Percentiles rank a stretch among this genome's conserved stretches.
phyloP scores from a whole-genome alignment of 2,113 vertebrate species.

The Aegithalos caudatus region DNA sequence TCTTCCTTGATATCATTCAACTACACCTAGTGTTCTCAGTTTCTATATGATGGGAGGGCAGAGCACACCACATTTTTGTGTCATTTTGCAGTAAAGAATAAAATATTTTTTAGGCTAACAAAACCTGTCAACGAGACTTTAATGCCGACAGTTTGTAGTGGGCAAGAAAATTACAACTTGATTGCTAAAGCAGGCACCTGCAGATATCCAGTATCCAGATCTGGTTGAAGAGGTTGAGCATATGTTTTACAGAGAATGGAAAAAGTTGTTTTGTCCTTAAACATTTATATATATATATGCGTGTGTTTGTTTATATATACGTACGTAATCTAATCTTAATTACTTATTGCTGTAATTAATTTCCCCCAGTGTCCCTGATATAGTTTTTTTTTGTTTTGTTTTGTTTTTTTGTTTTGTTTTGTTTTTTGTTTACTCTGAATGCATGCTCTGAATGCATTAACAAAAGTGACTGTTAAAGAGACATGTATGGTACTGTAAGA shows the following conservation, averaged over 20 bases:
- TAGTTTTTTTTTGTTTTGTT: too few relatives aligned
- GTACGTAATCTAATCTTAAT: not conserved
- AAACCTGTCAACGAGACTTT: not conserved
- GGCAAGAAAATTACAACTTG: not conserved
- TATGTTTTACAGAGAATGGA: not conserved
- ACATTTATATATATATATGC: not conserved
- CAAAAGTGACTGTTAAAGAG: not conserved
- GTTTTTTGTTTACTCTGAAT: not conserved
- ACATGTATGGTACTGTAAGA: not conserved
- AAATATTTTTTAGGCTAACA: not conserved
- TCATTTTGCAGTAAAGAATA: not conserved
- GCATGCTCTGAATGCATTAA: not conserved
- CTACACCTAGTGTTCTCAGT: not conserved
- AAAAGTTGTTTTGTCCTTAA: not conserved
- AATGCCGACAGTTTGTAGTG: not conserved
- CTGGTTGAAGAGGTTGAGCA: not conserved
- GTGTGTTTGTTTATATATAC: fast-evolving
- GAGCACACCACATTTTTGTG: fast-evolving
- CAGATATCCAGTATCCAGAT: not conserved
- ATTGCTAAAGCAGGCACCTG: not conserved
- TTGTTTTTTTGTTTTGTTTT: not conserved
- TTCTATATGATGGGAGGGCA: not conserved
- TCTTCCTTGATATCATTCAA: not conserved
- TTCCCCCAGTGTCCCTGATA: not conserved
- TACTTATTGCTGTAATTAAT: not conserved